phyloP scores from a whole-genome alignment of 2,888 invertebrate species.

The Perizoma affinitatum region DNA sequence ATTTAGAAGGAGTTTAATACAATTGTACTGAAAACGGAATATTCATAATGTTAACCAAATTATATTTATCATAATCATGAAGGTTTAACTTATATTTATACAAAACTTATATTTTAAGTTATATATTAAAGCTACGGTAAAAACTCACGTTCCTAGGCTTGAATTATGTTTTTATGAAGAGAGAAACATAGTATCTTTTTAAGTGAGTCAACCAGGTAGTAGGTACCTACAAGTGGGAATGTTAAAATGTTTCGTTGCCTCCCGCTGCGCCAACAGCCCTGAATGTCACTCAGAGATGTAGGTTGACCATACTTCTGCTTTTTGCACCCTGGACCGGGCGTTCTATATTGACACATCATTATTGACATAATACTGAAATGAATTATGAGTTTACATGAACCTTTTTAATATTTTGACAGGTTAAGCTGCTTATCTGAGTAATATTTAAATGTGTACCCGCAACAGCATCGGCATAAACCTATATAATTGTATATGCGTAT shows the following conservation, averaged over 20 bases:
- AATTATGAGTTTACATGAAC: constrained; percentile 33
- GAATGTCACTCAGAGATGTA: constrained; percentile 70
- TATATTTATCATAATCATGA: too few relatives aligned
- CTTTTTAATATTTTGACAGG: constrained; percentile 37
- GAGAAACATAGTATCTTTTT: background rate
- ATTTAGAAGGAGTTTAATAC: too few relatives aligned
- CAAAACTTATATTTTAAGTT: too few relatives aligned
- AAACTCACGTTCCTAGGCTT: too few relatives aligned
- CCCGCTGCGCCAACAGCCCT: constrained; percentile 62
- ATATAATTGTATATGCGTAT: too few relatives aligned
- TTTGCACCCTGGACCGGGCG: constrained; percentile 48
- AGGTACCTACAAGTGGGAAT: constrained; percentile 56
- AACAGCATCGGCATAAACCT: too few relatives aligned
- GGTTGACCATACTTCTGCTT: constrained; percentile 44
- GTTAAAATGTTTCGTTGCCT: constrained; percentile 55
- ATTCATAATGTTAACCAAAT: too few relatives aligned
- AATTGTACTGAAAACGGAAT: too few relatives aligned
- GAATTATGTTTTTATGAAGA: too few relatives aligned
- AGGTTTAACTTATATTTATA: too few relatives aligned
- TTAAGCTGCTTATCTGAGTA: constrained; percentile 10
- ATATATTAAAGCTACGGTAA: too few relatives aligned
- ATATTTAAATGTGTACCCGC: background rate
- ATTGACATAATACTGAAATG: constrained; percentile 43
- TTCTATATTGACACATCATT: constrained; percentile 50
- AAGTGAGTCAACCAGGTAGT: constrained; percentile 56